Evolutionary conservation across 1,140 invertebrate genomes (phyloP).

Genomic region (Coptotermes formosanus): DNA sequence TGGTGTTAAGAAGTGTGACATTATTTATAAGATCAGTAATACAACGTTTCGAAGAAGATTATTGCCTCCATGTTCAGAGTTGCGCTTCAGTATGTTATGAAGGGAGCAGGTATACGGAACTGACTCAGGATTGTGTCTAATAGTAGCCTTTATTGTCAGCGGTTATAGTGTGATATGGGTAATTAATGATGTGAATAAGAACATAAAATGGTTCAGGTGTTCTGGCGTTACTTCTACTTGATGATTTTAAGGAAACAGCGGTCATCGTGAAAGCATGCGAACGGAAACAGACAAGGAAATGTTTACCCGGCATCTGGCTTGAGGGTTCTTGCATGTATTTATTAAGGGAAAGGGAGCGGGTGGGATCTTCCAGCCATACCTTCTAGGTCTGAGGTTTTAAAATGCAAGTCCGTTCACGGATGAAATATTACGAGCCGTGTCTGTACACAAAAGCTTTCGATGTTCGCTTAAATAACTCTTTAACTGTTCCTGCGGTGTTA

Average conservation of each 20-base stretch:
- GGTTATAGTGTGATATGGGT: too few species aligned
- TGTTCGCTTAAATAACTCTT: conserved; percentile 6
- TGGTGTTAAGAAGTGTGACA: too few species aligned
- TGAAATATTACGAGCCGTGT: background rate
- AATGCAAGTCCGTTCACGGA: background rate
- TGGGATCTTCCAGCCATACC: background rate
- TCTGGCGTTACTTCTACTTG: background rate
- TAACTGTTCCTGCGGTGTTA: background rate
- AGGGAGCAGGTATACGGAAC: too few species aligned
- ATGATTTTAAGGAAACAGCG: background rate
- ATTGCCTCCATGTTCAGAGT: too few species aligned
- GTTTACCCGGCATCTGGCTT: background rate
- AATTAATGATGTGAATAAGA: too few species aligned
- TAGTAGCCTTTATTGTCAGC: too few species aligned
- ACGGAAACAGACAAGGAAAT: background rate
- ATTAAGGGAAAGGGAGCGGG: background rate
- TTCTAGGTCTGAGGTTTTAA: background rate
- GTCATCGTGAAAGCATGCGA: background rate
- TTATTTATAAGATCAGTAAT: too few species aligned
- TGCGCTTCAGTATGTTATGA: too few species aligned
- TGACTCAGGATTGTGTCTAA: too few species aligned
- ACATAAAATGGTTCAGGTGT: too few species aligned
- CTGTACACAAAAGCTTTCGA: background rate
- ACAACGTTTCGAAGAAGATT: too few species aligned
- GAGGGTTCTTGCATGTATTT: background rate